A percentile compares a stretch with the other conserved stretches of the same genome.
Conservation (phyloP, 1,140 invertebrate genomes). For the Leguminivora glycinivorella region DNA sequence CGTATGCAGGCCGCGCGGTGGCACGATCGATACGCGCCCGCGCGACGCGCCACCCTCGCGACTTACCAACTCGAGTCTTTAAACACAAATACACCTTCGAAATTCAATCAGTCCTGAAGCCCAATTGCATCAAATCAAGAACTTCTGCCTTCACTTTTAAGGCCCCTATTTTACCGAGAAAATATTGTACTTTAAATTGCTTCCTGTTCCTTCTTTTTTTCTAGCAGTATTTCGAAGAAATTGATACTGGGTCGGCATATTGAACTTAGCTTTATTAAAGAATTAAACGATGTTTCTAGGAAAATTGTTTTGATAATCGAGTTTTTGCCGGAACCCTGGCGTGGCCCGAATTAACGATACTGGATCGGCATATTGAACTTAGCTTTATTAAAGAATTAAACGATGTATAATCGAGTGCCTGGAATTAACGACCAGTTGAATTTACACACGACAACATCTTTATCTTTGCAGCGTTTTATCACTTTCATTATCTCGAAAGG, state of each 20-base stretch:
- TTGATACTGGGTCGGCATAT: background rate
- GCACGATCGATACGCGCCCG: conserved; percentile 74
- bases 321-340: too few species aligned
- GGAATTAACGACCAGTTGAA: conserved; percentile 1
- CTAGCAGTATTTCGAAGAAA: background rate
- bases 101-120: background rate
- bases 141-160: background rate
- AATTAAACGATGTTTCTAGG: background rate
- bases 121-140: background rate
- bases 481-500: conserved; percentile 30
- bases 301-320: too few species aligned
- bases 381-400: background rate
- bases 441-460: conserved; percentile 18
- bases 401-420: background rate
- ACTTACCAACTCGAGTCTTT: conserved; percentile 55
- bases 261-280: background rate
- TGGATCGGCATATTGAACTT: background rate
- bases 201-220: background rate
- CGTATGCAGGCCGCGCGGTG: conserved; percentile 71
- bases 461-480: conserved; percentile 28
- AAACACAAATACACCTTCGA: conserved; percentile 52
- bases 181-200: background rate
- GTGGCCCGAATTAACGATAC: too few species aligned
- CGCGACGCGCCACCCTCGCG: conserved; percentile 63
- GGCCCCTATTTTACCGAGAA: background rate